Base-by-base conservation (phyloP, 2,797 vertebrate species). In the Sphaeramia orbicularis region DNA sequence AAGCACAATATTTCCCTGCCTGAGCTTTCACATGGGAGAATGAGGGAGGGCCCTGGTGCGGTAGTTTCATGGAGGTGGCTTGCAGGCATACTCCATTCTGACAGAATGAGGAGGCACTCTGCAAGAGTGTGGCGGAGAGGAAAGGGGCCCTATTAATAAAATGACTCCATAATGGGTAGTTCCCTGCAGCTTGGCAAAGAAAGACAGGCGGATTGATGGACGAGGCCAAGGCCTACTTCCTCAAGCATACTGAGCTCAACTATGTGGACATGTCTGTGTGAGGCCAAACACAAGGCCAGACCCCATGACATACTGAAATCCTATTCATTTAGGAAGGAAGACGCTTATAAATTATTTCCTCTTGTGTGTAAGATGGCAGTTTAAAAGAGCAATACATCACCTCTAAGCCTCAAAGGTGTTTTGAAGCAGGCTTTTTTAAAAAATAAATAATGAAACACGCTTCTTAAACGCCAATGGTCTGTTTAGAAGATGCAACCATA, bases 61-160 rank as follows among this genome's bases (percentile, higher is more conserved):
- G 85, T 85, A 80, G 87, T 86, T 92, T 90, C 85, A 86, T 86
- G 87, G 84, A 90, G 88, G 85, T 90, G 84, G 88, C 92, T 92
- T 56, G 86, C 85, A 91, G 92, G 89, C 89, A 91, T 91, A 91
- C 88, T 92, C 86, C 75, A 84, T 91, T 83, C 92, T 90, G 90
- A 93, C 90, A 91, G 89, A 91, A 91, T 91, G 84, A 86, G 84
- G 89, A 90, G 87, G 86, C 86, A 86, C 86, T 90, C 87, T 80
- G 86, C 77, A 76, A 81, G 86, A 89, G 87, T 85, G 88, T 88
- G 87, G 89, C 69, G 55, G 84, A 89, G 86, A 86, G 88, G 88
- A 88, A 90, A 90, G 86, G 91, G 86, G 86, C 55, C 84, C 86
- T 92, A 91, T 93, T 93, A 93, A 94, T 91, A 91, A 92, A 93